phyloP scores from a whole-genome alignment of 23 tunicate species.

The Ciona savignyi region DNA sequence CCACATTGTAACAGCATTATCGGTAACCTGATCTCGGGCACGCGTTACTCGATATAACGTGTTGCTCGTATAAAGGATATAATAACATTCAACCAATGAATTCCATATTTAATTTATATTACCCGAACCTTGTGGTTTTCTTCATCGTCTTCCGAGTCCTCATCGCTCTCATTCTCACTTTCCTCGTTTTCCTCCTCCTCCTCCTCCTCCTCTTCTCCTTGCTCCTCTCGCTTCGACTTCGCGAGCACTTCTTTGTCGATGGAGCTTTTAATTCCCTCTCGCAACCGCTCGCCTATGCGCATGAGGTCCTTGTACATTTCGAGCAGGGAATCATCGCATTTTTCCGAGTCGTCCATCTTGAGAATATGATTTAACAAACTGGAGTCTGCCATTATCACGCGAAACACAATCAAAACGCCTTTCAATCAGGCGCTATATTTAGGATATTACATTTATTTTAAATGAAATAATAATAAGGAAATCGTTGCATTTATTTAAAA shows the following conservation, averaged over 20 bases:
- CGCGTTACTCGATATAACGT: too few species aligned
- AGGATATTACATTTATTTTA: too few species aligned
- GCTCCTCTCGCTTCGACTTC: constrained; percentile 43
- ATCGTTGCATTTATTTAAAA: too few species aligned
- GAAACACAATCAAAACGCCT: too few species aligned
- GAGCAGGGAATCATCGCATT: constrained; percentile 26
- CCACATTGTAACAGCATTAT: too few species aligned
- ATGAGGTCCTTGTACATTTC: constrained; percentile 57
- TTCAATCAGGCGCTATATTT: too few species aligned
- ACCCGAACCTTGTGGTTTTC: constrained; percentile 6
- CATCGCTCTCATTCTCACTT: constrained; percentile 21
- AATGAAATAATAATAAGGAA: too few species aligned
- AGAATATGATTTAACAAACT: constrained; percentile 56
- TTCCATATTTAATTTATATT: neutral
- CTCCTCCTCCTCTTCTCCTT: constrained; percentile 34
- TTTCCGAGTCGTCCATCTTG: constrained; percentile 54
- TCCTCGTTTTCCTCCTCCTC: constrained; percentile 45
- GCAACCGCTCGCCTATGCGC: constrained; percentile 35
- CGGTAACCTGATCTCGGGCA: too few species aligned
- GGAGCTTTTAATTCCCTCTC: constrained; percentile 37
- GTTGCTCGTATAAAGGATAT: too few species aligned
- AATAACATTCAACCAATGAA: too few species aligned
- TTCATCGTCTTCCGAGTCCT: constrained; percentile 24
- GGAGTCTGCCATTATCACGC: constrained; percentile 20
- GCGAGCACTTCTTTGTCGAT: constrained; percentile 44